Base-by-base conservation (phyloP, 1,140 invertebrate species). In the Schlechtendalia chinensis region DNA sequence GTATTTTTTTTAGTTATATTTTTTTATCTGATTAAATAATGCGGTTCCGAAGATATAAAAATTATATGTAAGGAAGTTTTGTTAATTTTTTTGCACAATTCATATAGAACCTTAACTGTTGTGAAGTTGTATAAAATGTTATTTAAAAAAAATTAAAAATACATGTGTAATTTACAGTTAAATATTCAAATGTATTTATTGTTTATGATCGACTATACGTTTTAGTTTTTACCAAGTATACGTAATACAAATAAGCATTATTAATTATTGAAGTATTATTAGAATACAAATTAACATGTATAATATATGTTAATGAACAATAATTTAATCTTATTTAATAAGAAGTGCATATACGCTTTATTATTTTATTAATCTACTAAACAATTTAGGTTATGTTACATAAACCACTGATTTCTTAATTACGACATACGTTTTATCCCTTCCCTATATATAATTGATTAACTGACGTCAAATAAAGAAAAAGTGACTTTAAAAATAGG, bases 271-370 rank as follows among this genome's bases (percentile, higher is more conserved):
- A n/a, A n/a, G n/a, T n/a, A n/a, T n/a, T n/a, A n/a, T n/a, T n/a
- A n/a, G n/a, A n/a, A n/a, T n/a, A n/a, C n/a, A n/a, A n/a, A n/a
- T 14, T 61, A 29, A 29, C 27, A 61, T 19, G 32, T 29, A 24
- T 61, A 61, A 61, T 29, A 17, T 29, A 39, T 8, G 8, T 4
- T 39, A 39, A 39, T n/a, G n/a, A 8, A 39, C 5, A 61, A 61
- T 61, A 29, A 61, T 61, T 61, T 61, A 63, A 19, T 63, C 16
- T 19, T 63, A 63, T 63, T 29, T 63, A 29, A 61, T 61, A 29
- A 8, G 59, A 61, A 61, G 1, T 17, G 29, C 17, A 61, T 29
- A 63, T 27, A 50, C 47, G 10, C 39, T n/a, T 8, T 4, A 39
- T 39, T 39, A 50, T 16, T 10, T 69, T 47, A 47, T 47, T 69